Evolutionary conservation across 2,888 invertebrate species (phyloP).

Genomic region (Chironomus riparius): DNA sequence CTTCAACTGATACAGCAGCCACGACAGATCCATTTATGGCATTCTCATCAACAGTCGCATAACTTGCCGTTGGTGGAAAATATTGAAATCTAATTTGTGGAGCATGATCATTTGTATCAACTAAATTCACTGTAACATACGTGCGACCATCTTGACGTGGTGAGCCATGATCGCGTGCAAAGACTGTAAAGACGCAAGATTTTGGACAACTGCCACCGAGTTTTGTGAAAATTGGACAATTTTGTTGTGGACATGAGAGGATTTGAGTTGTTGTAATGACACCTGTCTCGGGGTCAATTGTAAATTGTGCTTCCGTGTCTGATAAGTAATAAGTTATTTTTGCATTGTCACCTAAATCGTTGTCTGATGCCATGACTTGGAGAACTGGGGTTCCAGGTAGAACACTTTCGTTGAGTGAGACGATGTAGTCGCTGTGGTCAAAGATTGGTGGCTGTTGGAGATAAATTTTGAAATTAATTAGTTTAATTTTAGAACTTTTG

Average conservation of each 20-base stretch:
- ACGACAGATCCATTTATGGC: constrained; percentile 83
- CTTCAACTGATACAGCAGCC: constrained; percentile 85
- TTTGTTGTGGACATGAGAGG: constrained; percentile 70
- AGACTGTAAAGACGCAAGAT: constrained; percentile 90
- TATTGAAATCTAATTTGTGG: constrained; percentile 83
- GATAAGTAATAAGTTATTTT: constrained; percentile 85
- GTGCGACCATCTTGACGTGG: constrained; percentile 86
- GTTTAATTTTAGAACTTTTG: background rate
- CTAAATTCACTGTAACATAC: constrained; percentile 84
- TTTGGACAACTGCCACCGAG: constrained; percentile 62
- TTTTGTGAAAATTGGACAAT: constrained; percentile 50
- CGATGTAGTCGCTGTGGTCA: constrained; percentile 89
- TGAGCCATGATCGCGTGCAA: constrained; percentile 85
- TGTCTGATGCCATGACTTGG: constrained; percentile 88
- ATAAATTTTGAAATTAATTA: background rate
- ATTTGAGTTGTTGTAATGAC: constrained; percentile 74
- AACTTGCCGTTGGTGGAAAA: constrained; percentile 71
- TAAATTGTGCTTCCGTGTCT: constrained; percentile 78
- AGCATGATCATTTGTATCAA: constrained; percentile 91
- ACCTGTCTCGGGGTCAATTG: constrained; percentile 86
- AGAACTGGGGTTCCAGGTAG: constrained; percentile 82
- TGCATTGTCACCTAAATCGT: constrained; percentile 86
- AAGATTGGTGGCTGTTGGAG: constrained; percentile 65
- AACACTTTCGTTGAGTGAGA: constrained; percentile 86
- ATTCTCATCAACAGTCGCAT: constrained; percentile 91